phyloP scores from a whole-genome alignment of 1,140 invertebrate genomes.

The Caenorhabditis briggsae region DNA sequence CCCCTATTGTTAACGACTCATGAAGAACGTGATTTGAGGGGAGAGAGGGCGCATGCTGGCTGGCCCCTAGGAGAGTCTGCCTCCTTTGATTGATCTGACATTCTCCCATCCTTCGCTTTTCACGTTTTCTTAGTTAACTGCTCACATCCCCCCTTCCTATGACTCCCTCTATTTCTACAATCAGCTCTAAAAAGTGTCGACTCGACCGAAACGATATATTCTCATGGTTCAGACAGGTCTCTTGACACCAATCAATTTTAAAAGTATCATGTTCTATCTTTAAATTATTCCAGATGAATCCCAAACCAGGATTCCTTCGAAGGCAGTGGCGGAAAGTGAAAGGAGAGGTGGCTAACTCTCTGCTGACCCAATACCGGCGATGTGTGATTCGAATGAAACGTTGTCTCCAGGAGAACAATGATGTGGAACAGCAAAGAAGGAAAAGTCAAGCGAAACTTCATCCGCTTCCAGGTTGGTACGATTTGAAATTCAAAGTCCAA shows the following conservation, averaged over 20 bases:
- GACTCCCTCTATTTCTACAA: neutral
- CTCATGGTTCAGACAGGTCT: neutral
- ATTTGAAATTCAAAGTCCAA: too few relatives aligned
- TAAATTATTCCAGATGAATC: slow-evolving; percentile 23
- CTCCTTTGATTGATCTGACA: slow-evolving; percentile 2
- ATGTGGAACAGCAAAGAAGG: slow-evolving; percentile 56
- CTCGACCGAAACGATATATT: neutral
- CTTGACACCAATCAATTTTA: neutral
- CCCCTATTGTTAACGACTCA: too few relatives aligned
- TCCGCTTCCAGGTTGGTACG: slow-evolving; percentile 62
- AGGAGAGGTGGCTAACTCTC: neutral
- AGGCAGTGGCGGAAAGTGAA: slow-evolving; percentile 28
- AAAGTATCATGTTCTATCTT: too few relatives aligned
- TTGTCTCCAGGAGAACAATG: slow-evolving; percentile 13
- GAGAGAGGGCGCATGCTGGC: too few relatives aligned
- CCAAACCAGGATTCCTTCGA: slow-evolving; percentile 3
- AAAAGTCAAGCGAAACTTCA: slow-evolving; percentile 63
- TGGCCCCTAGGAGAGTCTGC: neutral
- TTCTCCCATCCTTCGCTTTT: neutral
- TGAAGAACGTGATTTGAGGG: too few relatives aligned
- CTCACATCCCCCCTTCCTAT: neutral
- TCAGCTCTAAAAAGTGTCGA: neutral
- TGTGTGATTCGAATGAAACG: slow-evolving; percentile 39
- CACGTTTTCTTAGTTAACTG: slow-evolving; percentile 18
- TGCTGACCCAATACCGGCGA: slow-evolving; percentile 13